These are phyloP conservation scores for Bombus pyrosoma DNA, from an alignment of 1,140 invertebrate genomes.

Conservation along the genomic window DNA sequence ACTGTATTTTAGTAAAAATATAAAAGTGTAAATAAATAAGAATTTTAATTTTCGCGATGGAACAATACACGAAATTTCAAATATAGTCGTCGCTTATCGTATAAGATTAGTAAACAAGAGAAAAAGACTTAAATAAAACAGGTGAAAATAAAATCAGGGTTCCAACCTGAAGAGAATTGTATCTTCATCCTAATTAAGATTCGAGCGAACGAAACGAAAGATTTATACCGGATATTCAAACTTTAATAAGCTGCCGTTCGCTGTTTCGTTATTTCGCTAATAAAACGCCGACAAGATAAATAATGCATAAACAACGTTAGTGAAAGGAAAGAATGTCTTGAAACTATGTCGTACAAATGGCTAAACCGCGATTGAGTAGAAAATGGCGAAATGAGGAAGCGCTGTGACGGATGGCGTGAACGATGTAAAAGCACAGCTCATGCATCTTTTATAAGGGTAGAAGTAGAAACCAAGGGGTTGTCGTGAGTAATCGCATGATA, in stretches of 20 bases:
- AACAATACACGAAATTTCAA: too few relatives aligned
- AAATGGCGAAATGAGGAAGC: slow-evolving; percentile 50
- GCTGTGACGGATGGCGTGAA: slow-evolving; percentile 29
- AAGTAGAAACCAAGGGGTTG: slow-evolving; percentile 13
- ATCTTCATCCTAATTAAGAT: not conserved
- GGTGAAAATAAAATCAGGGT: not conserved
- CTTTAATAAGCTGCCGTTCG: not conserved
- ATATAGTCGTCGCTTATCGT: too few relatives aligned
- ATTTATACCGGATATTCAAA: not conserved
- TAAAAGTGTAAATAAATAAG: too few relatives aligned
- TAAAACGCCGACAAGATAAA: not conserved
- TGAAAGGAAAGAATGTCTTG: too few relatives aligned
- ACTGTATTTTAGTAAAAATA: too few relatives aligned
- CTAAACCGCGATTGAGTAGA: not conserved
- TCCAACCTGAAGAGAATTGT: not conserved
- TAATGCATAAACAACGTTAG: not conserved
- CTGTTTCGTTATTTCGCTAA: not conserved
- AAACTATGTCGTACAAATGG: not conserved
- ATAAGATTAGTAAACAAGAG: not conserved
- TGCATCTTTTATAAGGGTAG: slow-evolving; percentile 65
- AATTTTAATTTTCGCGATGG: too few relatives aligned
- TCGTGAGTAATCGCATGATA: slow-evolving; percentile 49
- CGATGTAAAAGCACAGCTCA: slow-evolving; percentile 48
- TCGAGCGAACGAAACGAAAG: not conserved
- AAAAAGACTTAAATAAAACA: not conserved